phyloP scores from a whole-genome alignment of 2,888 invertebrate genomes.

The Panopea generosa region DNA sequence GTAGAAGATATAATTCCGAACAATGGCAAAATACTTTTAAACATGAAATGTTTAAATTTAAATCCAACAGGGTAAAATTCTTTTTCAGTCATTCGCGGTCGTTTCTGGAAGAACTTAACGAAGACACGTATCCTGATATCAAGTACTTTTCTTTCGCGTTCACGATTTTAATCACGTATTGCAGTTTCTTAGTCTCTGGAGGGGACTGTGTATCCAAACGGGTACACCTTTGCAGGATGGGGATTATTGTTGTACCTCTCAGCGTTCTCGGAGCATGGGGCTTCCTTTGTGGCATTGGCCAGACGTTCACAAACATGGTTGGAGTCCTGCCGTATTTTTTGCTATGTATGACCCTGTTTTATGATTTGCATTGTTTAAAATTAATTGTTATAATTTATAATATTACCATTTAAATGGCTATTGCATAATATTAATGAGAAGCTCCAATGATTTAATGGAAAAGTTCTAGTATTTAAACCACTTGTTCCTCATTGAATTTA shows the following conservation, averaged over 20 bases:
- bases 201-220: constrained; percentile 45
- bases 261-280: constrained; percentile 46
- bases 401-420: too few relatives aligned
- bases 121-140: constrained; percentile 46
- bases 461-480: too few relatives aligned
- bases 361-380: too few relatives aligned
- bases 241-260: constrained; percentile 31
- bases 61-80: constrained; percentile 24
- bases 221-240: constrained; percentile 39
- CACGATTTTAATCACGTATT: constrained; percentile 48
- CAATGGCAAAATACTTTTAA: constrained; percentile 44
- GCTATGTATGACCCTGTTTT: constrained; percentile 28
- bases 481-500: too few relatives aligned
- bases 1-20: constrained; percentile 17
- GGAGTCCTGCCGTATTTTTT: constrained; percentile 40
- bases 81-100: constrained; percentile 38
- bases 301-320: constrained; percentile 42
- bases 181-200: constrained; percentile 42
- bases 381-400: too few relatives aligned
- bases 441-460: too few relatives aligned
- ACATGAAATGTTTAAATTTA: constrained; percentile 32
- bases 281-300: constrained; percentile 32
- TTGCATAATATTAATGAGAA: too few relatives aligned
- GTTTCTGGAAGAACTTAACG: constrained; percentile 36
- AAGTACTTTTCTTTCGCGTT: constrained; percentile 43